These are phyloP conservation scores for Cyanoliseus patagonus DNA, from an alignment of 2,113 vertebrate genomes.

Conservation along the genomic window DNA sequence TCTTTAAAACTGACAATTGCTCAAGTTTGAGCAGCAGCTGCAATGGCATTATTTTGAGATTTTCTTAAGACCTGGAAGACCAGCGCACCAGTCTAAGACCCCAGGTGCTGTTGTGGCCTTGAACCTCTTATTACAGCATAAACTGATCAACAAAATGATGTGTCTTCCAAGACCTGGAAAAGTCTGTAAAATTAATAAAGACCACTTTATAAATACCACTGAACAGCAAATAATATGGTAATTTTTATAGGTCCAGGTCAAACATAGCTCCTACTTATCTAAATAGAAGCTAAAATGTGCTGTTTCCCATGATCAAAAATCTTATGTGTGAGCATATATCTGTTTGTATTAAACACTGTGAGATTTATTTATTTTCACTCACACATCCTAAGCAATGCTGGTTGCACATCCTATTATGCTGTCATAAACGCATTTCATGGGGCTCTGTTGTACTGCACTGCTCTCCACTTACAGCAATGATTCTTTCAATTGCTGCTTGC, in stretches of 20 bases:
- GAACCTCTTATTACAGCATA: background rate
- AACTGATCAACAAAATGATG: background rate
- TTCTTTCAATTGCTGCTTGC: conserved; percentile 23
- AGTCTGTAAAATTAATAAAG: background rate
- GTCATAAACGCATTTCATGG: background rate
- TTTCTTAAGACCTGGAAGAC: background rate
- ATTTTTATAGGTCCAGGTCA: background rate
- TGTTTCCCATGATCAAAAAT: background rate
- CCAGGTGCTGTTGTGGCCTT: background rate
- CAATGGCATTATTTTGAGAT: background rate
- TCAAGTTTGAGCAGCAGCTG: background rate
- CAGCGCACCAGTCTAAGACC: background rate
- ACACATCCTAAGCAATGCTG: background rate
- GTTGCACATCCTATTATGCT: background rate
- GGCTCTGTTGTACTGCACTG: background rate
- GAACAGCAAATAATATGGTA: background rate
- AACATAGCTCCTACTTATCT: background rate
- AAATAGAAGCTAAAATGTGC: background rate
- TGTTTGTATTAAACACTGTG: background rate
- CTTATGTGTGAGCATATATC: background rate
- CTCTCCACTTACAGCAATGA: background rate
- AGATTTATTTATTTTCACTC: background rate
- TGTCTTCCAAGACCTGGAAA: background rate
- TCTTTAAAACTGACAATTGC: background rate
- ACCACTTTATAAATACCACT: background rate